Evolutionary conservation across 2,113 vertebrate species (phyloP), one percentile per base, ranked within the genome.

Genomic region (Larimichthys polyactis): DNA sequence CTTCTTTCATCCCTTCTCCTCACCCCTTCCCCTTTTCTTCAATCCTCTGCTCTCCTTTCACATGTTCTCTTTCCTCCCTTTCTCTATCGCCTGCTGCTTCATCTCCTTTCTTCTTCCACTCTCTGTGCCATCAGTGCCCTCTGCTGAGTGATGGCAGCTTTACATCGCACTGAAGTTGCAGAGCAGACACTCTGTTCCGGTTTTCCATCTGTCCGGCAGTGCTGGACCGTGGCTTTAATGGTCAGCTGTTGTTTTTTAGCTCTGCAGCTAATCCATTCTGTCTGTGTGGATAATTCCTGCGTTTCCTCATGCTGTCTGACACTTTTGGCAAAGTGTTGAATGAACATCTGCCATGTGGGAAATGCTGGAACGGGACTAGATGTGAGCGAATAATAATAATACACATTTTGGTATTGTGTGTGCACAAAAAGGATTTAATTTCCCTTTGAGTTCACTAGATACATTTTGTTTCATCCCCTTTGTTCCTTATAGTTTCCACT

Each of bases 51-150:
- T 44, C 22, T 65, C 2, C 14, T 15, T 44, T 36, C 2, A 11
- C 52, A 2, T 5, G 9, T 20, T 32, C 58, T 69, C 2, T 27
- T 51, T 19, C 43, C 27, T 43, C 9, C 7, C 43, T 75, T n/a
- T 49, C 5, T 11, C 11, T 4, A 5, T 20, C 12, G 14, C 7
- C 54, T 11, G 40, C 74, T 44, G 40, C 19, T 40, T n/a, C 43
- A 22, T 20, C 46, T 22, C 27, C 14, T 27, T 17, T 54, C 29
- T 22, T 63, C 58, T 10, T 55, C 46, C 62, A 1, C 85, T 81
- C 79, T 55, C 83, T 67, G 81, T 58, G 48, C 54, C 79, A 48
- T 87, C 79, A 82, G 64, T 81, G 89, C 90, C 92, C 92, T 91
- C 92, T 92, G 85, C 88, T 92, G 92, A 75, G 71, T 46, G 24